Base-by-base conservation (phyloP, 2,113 vertebrate genomes). In the Catharus minimus region DNA sequence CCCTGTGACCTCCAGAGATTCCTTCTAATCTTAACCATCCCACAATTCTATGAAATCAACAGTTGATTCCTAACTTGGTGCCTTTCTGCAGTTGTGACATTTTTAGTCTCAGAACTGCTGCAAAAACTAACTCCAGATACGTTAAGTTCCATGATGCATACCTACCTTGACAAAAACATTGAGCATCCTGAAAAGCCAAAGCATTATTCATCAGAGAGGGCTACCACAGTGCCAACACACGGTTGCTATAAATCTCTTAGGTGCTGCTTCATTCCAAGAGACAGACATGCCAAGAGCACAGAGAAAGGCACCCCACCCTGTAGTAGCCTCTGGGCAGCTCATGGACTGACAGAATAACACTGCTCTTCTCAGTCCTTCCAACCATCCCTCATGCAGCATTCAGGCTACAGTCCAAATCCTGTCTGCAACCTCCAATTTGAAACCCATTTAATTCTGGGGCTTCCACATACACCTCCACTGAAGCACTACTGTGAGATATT, bases 231-330 rank as follows among this genome's bases (percentile, higher is more conserved):
- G 50, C 28, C 38, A 66, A 10, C 15, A 32, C 41, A 39, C 0
- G 2, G 56, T 4, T 18, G 26, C 21, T 56, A 33, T 26, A 24
- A 57, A 58, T 19, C 26, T 50, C 26, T 32, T 7, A 9, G 0
- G 9, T 2, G 2, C 4, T 5, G 4, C 32, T 81, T 69, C 56
- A 53, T 24, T 41, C 30, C 64, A 80, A 36, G 23, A n/a, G 28
- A 57, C 4, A 60, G 46, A 83, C 26, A 50, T 26, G 24, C 21
- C 41, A 74, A 27, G 7, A 68, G 26, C 4, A 47, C 23, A 26
- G 5, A 15, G 7, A 55, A 71, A 58, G 44, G 23, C 36, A 67
- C 3, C 13, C 5, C 13, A 38, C 11, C 22, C 58, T 41, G 10
- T 49, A 53, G 27, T 0, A 3, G 30, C 11, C n/a, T 55, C 41